These are phyloP conservation scores for Conus ventricosus DNA, from an alignment of 1,140 invertebrate genomes.

Conservation along the genomic window DNA sequence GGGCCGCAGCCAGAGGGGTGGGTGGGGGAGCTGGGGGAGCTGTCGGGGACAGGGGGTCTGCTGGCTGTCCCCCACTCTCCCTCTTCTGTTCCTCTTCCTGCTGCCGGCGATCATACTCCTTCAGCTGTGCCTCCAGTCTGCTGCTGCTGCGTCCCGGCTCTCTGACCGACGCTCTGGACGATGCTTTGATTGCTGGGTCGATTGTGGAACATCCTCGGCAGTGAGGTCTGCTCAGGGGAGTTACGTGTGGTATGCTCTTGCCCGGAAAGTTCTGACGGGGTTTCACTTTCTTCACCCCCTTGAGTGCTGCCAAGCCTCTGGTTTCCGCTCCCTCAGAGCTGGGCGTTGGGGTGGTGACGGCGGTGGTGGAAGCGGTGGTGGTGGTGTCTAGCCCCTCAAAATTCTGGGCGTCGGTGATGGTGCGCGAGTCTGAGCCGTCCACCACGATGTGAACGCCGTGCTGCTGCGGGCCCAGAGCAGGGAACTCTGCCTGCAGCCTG, in stretches of 20 bases:
- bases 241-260: too few species aligned
- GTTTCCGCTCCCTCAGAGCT: constrained; percentile 25
- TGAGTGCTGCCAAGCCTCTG: not conserved
- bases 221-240: not conserved
- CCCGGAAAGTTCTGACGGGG: too few species aligned
- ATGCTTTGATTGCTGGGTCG: too few species aligned
- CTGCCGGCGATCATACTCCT: constrained; percentile 15
- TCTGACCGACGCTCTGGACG: not conserved
- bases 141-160: constrained; percentile 22
- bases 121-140: constrained; percentile 28
- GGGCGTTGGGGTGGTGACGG: not conserved
- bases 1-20: not conserved
- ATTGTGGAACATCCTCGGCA: not conserved
- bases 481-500: not conserved
- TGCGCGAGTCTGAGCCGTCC: not conserved
- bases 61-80: not conserved
- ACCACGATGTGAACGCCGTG: constrained; percentile 7
- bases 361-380: not conserved
- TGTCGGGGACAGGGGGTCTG: not conserved
- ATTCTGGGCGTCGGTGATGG: constrained; percentile 8
- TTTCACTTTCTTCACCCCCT: not conserved
- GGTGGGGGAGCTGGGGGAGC: not conserved
- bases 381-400: constrained; percentile 34
- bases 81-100: not conserved
- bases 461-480: not conserved